Percentiles rank a stretch among this genome's conserved stretches.
Conservation (phyloP, 1,140 invertebrate genomes). For the Gryon sp. region DNA sequence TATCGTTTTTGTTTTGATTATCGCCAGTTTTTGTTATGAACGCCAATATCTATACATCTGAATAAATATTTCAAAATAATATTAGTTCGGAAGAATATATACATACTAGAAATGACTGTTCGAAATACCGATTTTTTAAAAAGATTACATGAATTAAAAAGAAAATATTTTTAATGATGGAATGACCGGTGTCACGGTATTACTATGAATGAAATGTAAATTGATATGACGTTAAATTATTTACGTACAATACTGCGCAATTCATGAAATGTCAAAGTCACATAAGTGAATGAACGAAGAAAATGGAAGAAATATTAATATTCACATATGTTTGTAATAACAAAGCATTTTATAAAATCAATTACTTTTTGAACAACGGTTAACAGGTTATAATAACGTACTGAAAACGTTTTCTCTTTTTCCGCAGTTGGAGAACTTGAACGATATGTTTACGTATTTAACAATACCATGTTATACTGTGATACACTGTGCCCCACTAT, state of each 20-base stretch:
- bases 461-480: too few species aligned
- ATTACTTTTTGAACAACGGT: background rate
- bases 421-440: too few species aligned
- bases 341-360: background rate
- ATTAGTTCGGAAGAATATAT: too few species aligned
- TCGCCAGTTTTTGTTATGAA: too few species aligned
- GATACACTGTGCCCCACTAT: too few species aligned
- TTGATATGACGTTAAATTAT: slow-evolving; percentile 24
- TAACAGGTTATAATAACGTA: background rate
- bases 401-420: background rate
- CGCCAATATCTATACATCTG: too few species aligned
- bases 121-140: background rate
- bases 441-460: too few species aligned
- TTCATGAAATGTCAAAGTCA: slow-evolving; percentile 48
- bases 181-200: slow-evolving; percentile 29
- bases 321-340: background rate
- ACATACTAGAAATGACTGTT: too few species aligned
- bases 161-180: slow-evolving; percentile 31
- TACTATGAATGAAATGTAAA: slow-evolving; percentile 44
- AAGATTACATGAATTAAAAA: background rate
- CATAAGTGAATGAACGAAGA: slow-evolving; percentile 33
- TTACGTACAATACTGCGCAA: slow-evolving; percentile 39
- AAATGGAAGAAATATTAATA: slow-evolving; percentile 20
- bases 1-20: too few species aligned
- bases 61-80: too few species aligned